Conservation (phyloP, 1,140 invertebrate species). For the Saccostrea echinata region DNA sequence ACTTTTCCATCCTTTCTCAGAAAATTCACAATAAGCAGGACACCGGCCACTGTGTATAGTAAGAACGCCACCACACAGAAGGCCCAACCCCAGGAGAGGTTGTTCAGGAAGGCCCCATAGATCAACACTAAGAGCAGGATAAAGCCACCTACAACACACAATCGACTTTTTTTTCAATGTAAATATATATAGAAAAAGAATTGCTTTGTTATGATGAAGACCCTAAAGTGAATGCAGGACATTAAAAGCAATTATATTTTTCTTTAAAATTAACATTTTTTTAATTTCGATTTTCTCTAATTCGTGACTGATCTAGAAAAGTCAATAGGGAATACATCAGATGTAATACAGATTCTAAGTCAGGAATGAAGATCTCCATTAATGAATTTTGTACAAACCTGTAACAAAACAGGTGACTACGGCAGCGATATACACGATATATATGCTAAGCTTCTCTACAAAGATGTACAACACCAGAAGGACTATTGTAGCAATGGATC, state of each 20-base stretch:
- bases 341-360: no score
- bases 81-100: slow-evolving; percentile 16
- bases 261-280: no score
- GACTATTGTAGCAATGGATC: background rate
- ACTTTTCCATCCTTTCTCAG: slow-evolving; percentile 14
- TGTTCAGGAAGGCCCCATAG: slow-evolving; percentile 20
- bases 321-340: no score
- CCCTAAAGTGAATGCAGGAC: no score
- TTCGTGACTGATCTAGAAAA: no score
- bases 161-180: no score
- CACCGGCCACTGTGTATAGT: slow-evolving; percentile 6
- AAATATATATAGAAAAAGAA: no score
- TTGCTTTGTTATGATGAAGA: no score
- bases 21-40: background rate
- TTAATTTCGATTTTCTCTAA: no score
- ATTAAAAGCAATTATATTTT: no score
- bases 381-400: background rate
- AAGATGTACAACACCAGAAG: background rate
- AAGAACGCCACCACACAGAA: background rate
- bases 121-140: slow-evolving; percentile 24
- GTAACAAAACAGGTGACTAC: background rate
- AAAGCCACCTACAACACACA: slow-evolving; percentile 23
- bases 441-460: background rate
- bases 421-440: background rate
- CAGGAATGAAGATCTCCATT: no score